A percentile compares a stretch with the other conserved stretches of the same genome.
Conservation (phyloP, 2,113 vertebrate species). For the Plectropomus leopardus region DNA sequence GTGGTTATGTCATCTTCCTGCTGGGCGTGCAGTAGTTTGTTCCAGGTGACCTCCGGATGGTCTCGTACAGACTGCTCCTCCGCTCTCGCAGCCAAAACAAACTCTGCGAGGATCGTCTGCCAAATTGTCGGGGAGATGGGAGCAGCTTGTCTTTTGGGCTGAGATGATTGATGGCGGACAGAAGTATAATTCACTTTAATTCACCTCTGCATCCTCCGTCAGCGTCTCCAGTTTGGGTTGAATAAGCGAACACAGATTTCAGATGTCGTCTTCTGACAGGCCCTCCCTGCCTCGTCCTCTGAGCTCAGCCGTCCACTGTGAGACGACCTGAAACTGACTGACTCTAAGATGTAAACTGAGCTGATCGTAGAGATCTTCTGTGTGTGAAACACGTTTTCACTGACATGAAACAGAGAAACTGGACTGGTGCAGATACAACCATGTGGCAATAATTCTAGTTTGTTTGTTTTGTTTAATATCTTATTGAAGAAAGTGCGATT, state of each 20-base stretch:
- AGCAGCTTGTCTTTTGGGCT: background rate
- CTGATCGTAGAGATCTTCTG: too few species aligned
- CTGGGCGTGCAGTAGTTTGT: background rate
- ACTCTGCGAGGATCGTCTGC: conserved; percentile 3
- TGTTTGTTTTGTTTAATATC: too few species aligned
- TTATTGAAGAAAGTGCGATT: too few species aligned
- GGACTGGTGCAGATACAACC: too few species aligned
- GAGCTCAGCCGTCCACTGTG: too few species aligned
- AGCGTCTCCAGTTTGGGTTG: background rate
- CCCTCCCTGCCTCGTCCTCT: background rate
- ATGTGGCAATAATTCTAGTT: too few species aligned
- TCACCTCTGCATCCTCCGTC: background rate
- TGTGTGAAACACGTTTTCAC: too few species aligned
- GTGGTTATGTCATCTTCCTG: background rate
- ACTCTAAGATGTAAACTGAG: too few species aligned
- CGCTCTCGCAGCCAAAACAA: conserved; percentile 25
- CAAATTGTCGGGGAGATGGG: conserved; percentile 13
- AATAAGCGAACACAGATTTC: background rate
- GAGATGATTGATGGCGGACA: conserved; percentile 17
- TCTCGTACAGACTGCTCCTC: background rate
- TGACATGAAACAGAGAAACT: too few species aligned
- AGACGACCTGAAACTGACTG: too few species aligned
- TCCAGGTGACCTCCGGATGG: conserved; percentile 40
- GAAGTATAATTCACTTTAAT: background rate
- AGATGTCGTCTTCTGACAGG: too few species aligned